A percentile compares a stretch with the other conserved stretches of the same genome.
Conservation (phyloP, 2,113 vertebrate species). For the Cairina moschata region DNA sequence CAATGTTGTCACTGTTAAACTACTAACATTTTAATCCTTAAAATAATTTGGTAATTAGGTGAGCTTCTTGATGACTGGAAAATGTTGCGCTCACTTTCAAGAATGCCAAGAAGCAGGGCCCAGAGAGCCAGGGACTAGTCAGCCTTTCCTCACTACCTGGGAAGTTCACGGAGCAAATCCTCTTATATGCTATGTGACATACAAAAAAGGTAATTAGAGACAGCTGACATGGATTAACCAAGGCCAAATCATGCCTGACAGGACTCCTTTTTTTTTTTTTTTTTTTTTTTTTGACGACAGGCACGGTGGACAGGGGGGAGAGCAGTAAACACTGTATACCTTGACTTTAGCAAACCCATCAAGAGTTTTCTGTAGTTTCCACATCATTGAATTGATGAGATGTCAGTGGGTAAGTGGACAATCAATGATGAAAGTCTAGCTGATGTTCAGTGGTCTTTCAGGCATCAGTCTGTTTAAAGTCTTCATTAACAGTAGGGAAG, state of each 20-base stretch:
- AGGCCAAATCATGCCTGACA: background rate
- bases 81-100: background rate
- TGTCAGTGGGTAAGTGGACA: background rate
- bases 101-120: background rate
- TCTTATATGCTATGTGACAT: background rate
- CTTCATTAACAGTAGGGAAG: background rate
- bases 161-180: background rate
- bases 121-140: background rate
- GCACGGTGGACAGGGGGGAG: background rate
- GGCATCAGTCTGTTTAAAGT: background rate
- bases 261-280: background rate
- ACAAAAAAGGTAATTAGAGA: background rate
- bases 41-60: background rate
- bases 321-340: background rate
- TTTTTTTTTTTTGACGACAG: background rate
- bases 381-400: background rate
- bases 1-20: background rate
- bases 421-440: background rate
- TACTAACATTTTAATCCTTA: background rate
- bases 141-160: background rate
- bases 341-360: background rate
- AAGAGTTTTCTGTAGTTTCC: background rate
- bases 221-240: background rate
- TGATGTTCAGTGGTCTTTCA: background rate
- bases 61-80: background rate